Base-by-base conservation (phyloP, 1,140 invertebrate species). In the Liolophura sinensis region DNA sequence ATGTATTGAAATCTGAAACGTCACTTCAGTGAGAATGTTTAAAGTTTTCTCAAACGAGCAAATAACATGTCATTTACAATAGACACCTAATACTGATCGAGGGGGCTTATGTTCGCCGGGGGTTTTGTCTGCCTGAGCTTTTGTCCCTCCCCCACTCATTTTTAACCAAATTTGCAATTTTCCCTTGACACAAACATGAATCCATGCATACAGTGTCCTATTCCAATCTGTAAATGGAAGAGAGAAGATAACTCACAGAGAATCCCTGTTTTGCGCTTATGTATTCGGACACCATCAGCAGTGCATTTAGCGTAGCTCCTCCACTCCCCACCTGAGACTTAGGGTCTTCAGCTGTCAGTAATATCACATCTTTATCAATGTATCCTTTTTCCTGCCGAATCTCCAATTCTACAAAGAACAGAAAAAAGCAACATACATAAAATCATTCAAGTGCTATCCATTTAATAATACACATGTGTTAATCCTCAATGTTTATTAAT, bases 301-400 rank as follows among this genome's bases (percentile, higher is more conserved):
- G 62, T 18, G 87, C 87, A 79, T 88, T 88, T 16, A 88, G 73
- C 11, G 87, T 87, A 16, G 87, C 87, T 27, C 86, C 86, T 48
- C 87, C 87, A 78, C 86, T 87, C 4, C 87, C 87, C 48, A 87
- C 81, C 63, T 82, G 77, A 24, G 69, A 62, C 61, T 82, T 78
- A 46, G 85, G 85, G 73, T 87, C 85, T 63, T 86, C 84, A 27
- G 86, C 82, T 3, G 79, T 80, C 27, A 87, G 62, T 9, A 86
- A 60, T 49, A 82, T 71, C 9, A 79, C 72, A 63, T 76, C 78
- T 62, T 77, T 69, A 51, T 78, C 72, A 46, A 86, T 81, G 27
- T 80, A 68, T 12, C 80, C 81, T 70, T 83, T 85, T 18, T 71
- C 64, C 67, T 85, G 78, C 20, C 79, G 65, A 9, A 78, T 51